phyloP scores from a whole-genome alignment of 2,888 invertebrate genomes.

The Smittia aterrima region DNA sequence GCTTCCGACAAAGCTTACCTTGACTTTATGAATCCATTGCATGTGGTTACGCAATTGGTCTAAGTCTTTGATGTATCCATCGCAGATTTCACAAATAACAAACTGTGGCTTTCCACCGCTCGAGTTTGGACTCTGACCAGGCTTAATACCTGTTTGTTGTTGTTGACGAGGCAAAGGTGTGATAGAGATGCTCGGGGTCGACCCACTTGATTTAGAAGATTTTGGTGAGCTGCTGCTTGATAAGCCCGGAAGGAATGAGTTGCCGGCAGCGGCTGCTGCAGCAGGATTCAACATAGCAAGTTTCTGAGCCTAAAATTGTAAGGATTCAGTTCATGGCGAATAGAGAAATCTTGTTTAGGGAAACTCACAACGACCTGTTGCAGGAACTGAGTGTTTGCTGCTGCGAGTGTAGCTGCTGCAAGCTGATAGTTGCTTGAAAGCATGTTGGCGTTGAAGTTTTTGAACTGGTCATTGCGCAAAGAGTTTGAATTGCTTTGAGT shows the following conservation, averaged over 20 bases:
- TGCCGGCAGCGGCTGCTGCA: background rate
- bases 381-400: constrained; percentile 40
- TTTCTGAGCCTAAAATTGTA: constrained; percentile 34
- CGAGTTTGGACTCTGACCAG: constrained; percentile 52
- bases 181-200: constrained; percentile 86
- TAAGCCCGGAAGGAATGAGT: constrained; percentile 17
- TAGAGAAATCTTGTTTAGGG: background rate
- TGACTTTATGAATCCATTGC: constrained; percentile 97
- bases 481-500: constrained; percentile 45
- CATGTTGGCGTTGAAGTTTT: constrained; percentile 47
- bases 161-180: constrained; percentile 78
- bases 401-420: constrained; percentile 42
- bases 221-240: constrained; percentile 18
- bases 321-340: background rate
- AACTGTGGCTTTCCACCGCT: constrained; percentile 71
- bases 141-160: constrained; percentile 62
- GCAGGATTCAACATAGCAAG: constrained; percentile 37
- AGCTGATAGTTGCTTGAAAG: constrained; percentile 53
- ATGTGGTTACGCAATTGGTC: constrained; percentile 93
- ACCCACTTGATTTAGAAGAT: constrained; percentile 42
- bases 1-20: constrained; percentile 51
- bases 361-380: constrained; percentile 41
- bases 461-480: constrained; percentile 43
- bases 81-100: constrained; percentile 95
- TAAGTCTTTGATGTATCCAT: constrained; percentile 93